A percentile compares a stretch with the other conserved stretches of the same genome.
Evolutionary conservation across 2,888 invertebrate genomes (phyloP).

Genomic region (Tachina lurida): DNA sequence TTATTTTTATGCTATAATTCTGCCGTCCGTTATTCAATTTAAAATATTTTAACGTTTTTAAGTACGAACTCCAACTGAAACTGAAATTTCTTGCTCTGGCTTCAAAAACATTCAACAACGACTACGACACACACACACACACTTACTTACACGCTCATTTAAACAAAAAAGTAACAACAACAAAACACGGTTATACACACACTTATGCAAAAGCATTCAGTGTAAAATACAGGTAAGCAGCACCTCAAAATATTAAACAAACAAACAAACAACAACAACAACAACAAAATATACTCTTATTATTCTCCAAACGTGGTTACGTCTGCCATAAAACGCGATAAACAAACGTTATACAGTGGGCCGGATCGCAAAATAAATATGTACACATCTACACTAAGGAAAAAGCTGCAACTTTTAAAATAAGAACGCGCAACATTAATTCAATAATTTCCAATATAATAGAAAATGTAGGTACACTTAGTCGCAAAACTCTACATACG

Average conservation of each 20-base stretch:
- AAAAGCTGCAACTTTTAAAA: no score
- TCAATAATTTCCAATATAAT: no score
- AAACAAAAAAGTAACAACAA: slow-evolving; percentile 34
- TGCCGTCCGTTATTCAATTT: slow-evolving; percentile 61
- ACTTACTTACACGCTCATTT: slow-evolving; percentile 49
- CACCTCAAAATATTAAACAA: slow-evolving; percentile 25
- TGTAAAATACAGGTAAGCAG: slow-evolving; percentile 33
- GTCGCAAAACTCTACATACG: no score
- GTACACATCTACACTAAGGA: no score
- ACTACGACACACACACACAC: background rate
- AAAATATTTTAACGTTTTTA: slow-evolving; percentile 70
- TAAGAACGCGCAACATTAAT: no score
- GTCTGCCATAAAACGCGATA: slow-evolving; percentile 59
- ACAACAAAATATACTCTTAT: slow-evolving; percentile 15
- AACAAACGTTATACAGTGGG: slow-evolving; percentile 29
- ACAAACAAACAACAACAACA: slow-evolving; percentile 4
- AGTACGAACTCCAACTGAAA: slow-evolving; percentile 72
- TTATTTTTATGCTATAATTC: background rate
- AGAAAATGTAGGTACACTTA: no score
- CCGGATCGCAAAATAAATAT: background rate
- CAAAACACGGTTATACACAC: slow-evolving; percentile 33
- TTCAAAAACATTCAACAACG: slow-evolving; percentile 54
- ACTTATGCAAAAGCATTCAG: slow-evolving; percentile 8
- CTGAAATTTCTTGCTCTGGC: slow-evolving; percentile 70
- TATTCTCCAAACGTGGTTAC: slow-evolving; percentile 63